These are phyloP conservation scores for Andrena flavipes DNA, from an alignment of 2,888 invertebrate genomes.

Conservation along the genomic window DNA sequence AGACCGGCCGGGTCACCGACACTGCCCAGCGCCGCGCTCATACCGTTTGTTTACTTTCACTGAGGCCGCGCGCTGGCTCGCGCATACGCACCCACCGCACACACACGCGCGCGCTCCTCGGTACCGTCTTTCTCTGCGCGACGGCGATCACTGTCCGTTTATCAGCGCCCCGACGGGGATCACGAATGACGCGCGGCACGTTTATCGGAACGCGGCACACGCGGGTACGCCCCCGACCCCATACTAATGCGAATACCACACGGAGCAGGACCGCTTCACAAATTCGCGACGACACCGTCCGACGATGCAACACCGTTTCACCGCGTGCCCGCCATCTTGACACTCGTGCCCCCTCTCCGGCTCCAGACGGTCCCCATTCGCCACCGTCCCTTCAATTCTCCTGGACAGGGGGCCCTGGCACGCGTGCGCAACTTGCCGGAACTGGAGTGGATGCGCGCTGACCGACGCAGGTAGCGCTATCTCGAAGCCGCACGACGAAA, in stretches of 20 bases:
- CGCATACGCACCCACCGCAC: slow-evolving; percentile 25
- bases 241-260: slow-evolving; percentile 56
- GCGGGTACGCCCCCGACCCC: slow-evolving; percentile 46
- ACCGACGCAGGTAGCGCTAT: slow-evolving; percentile 8
- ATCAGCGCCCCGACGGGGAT: slow-evolving; percentile 12
- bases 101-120: slow-evolving; percentile 31
- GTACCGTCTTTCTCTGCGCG: slow-evolving; percentile 17
- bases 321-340: slow-evolving; percentile 82
- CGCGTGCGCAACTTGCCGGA: slow-evolving; percentile 49
- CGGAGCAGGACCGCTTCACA: slow-evolving; percentile 45
- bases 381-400: slow-evolving; percentile 58
- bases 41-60: slow-evolving; percentile 73
- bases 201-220: slow-evolving; percentile 49
- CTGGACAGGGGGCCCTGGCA: slow-evolving; percentile 53
- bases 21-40: slow-evolving; percentile 68
- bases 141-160: slow-evolving; percentile 3
- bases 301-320: slow-evolving; percentile 74
- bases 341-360: slow-evolving; percentile 61
- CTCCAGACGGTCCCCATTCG: slow-evolving; percentile 52
- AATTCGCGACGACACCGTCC: slow-evolving; percentile 58
- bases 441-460: not conserved
- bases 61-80: slow-evolving; percentile 28
- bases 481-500: not conserved
- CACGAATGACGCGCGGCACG: slow-evolving; percentile 43
- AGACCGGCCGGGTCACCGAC: slow-evolving; percentile 68